A percentile compares a stretch with the other conserved stretches of the same genome.
Conservation (phyloP, 1,140 invertebrate genomes). For the Halyomorpha halys region DNA sequence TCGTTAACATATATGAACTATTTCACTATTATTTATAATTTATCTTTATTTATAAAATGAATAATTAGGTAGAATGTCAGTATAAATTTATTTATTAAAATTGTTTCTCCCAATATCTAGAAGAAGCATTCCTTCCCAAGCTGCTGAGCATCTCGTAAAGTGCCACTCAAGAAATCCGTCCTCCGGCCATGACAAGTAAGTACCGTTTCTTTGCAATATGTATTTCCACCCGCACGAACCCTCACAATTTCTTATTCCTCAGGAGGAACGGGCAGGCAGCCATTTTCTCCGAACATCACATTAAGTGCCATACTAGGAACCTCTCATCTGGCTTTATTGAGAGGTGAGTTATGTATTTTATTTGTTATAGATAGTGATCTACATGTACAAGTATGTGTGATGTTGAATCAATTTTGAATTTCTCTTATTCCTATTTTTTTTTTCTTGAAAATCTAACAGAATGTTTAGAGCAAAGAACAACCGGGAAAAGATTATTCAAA, state of each 20-base stretch:
- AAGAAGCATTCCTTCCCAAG: slow-evolving; percentile 27
- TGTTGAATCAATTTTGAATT: too few relatives aligned
- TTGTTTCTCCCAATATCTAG: background rate
- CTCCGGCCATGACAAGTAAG: slow-evolving; percentile 50
- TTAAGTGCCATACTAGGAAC: slow-evolving; percentile 32
- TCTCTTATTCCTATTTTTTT: too few relatives aligned
- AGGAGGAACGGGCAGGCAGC: background rate
- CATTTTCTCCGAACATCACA: slow-evolving; percentile 39
- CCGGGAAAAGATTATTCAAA: too few relatives aligned
- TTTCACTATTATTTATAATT: too few relatives aligned
- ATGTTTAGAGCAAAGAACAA: too few relatives aligned
- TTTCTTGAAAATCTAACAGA: too few relatives aligned
- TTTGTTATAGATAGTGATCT: too few relatives aligned
- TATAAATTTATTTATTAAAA: too few relatives aligned
- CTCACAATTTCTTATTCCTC: background rate
- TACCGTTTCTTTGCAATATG: background rate
- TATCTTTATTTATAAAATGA: too few relatives aligned
- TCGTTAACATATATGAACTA: too few relatives aligned
- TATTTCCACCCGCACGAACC: background rate
- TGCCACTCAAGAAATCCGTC: slow-evolving; percentile 69
- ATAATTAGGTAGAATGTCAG: too few relatives aligned
- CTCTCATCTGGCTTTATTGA: slow-evolving; percentile 3
- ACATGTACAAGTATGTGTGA: too few relatives aligned
- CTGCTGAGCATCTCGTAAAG: slow-evolving; percentile 48
- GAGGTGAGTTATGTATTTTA: background rate